Conservation (phyloP, 2,888 invertebrate species). For the Amblyjoppa fuscipennis region DNA sequence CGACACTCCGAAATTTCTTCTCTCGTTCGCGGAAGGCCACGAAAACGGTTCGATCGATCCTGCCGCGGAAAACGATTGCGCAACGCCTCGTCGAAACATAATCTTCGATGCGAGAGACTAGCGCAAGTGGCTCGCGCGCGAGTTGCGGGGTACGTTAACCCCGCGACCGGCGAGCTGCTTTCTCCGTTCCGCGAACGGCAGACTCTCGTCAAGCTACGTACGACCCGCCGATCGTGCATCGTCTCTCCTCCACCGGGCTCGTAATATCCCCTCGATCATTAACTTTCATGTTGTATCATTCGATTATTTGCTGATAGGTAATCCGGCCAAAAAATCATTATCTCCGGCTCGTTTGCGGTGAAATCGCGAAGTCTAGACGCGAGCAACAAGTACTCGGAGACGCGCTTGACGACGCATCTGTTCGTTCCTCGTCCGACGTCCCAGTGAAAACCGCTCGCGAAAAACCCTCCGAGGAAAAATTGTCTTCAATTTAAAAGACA, state of each 20-base stretch:
- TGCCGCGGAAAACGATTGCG: neutral
- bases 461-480: too few species aligned
- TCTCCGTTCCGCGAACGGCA: constrained; percentile 72
- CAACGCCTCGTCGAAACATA: constrained; percentile 74
- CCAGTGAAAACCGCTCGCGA: too few species aligned
- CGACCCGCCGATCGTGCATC: constrained; percentile 66
- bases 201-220: constrained; percentile 14
- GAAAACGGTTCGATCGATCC: neutral
- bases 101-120: constrained; percentile 75
- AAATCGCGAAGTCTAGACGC: too few species aligned
- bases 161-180: constrained; percentile 76
- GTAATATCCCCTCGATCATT: neutral
- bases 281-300: constrained; percentile 3
- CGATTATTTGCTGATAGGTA: neutral
- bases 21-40: too few species aligned
- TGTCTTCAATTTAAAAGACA: too few species aligned
- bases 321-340: too few species aligned
- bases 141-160: constrained; percentile 79
- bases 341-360: too few species aligned
- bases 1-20: too few species aligned
- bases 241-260: constrained; percentile 58
- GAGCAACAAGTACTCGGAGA: too few species aligned
- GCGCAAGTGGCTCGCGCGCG: constrained; percentile 64
- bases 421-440: too few species aligned
- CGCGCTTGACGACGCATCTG: too few species aligned